phyloP scores from a whole-genome alignment of 2,113 vertebrate species.

The Protobothrops mucrosquamatus region DNA sequence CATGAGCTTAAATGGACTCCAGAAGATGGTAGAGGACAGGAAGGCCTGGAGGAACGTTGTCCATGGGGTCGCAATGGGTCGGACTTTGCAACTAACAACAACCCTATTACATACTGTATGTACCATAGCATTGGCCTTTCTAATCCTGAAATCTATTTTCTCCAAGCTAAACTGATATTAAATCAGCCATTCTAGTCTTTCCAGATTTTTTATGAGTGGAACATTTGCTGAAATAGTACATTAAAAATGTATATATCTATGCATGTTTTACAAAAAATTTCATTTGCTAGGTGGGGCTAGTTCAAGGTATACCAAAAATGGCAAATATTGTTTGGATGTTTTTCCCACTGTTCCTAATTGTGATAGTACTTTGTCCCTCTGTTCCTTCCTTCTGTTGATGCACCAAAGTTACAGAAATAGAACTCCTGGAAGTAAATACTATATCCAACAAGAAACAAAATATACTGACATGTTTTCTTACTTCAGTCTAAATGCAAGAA shows the following conservation, averaged over 20 bases:
- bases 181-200: background rate
- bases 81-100: no score
- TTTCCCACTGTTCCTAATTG: background rate
- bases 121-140: background rate
- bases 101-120: background rate
- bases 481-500: background rate
- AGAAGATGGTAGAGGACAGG: no score
- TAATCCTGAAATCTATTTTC: background rate
- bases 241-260: background rate
- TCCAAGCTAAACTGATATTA: background rate
- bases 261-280: background rate
- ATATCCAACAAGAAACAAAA: background rate
- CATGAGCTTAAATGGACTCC: background rate
- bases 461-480: background rate
- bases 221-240: background rate
- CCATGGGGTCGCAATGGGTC: no score
- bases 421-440: background rate
- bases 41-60: no score
- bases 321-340: background rate
- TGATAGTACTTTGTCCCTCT: background rate
- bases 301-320: background rate
- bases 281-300: background rate
- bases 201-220: background rate
- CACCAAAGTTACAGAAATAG: background rate
- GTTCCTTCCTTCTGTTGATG: background rate